A percentile compares a stretch with the other conserved stretches of the same genome.
These are phyloP conservation scores for Phalacrocorax pelagicus DNA, from an alignment of 2,113 vertebrate species.

Conservation along the genomic window DNA sequence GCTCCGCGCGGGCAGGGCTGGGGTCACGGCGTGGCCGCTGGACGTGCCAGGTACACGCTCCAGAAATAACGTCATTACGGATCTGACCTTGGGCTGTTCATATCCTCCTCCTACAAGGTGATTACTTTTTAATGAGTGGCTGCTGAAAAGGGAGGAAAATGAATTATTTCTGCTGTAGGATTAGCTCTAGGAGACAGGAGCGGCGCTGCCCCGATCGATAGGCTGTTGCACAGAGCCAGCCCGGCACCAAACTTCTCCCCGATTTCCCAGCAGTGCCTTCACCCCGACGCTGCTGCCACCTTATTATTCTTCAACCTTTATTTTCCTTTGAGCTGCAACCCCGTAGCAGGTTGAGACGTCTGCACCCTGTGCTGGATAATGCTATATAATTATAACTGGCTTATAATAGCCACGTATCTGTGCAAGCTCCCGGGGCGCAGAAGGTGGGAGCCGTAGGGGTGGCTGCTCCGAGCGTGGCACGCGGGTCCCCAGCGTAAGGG, in stretches of 20 bases:
- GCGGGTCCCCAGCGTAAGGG: rapidly evolving
- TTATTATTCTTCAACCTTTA: background rate
- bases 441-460: background rate
- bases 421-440: background rate
- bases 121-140: slow-evolving; percentile 34
- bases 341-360: background rate
- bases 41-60: background rate
- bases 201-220: background rate
- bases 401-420: background rate
- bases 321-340: background rate
- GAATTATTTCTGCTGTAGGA: slow-evolving; percentile 16
- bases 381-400: too few species aligned
- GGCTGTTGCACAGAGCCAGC: rapidly evolving
- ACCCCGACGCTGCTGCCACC: rapidly evolving
- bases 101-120: background rate
- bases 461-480: background rate
- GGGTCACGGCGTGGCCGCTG: background rate
- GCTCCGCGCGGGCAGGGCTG: background rate
- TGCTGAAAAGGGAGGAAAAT: slow-evolving; percentile 28
- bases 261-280: background rate
- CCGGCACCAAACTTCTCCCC: background rate
- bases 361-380: background rate
- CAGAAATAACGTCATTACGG: background rate
- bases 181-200: background rate
- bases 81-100: background rate